Evolutionary conservation across 1,140 invertebrate species (phyloP), one percentile per base, ranked within the genome.

Genomic region (Fopius arisanus): DNA sequence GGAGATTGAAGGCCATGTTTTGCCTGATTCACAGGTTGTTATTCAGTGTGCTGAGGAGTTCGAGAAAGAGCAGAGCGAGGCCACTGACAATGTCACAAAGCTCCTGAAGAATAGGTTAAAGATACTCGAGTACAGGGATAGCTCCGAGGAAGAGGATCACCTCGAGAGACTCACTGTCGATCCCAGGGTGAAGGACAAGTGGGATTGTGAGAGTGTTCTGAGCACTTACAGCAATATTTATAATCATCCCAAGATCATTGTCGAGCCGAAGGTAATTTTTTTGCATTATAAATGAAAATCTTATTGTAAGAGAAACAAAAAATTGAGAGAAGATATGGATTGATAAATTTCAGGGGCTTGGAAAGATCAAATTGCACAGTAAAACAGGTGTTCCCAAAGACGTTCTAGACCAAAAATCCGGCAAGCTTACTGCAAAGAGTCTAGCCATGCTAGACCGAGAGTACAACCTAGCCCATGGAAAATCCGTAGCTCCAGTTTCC

Each of bases 151-250:
- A 62, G 90, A 90, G 67, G 89, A 92, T 0, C 91, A 93, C 70
- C 78, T 92, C 16, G 89, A 91, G 31, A 88, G 89, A 12, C 79
- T 93, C 69, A 89, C 91, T 75, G 89, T 93, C 6, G 87, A 91
- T 43, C 87, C 91, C 16, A 78, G 81, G 41, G 89, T 91, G 76
- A 90, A 90, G 28, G 90, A 92, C 26, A 93, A 93, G 85, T 98
- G 95, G 95, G 97, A 99, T 88, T 98, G 97, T 86, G 94, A 98
- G 88, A 96, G 94, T 72, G 95, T 98, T 81, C 84, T 97, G 6
- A 95, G 93, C 21, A 96, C 95, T 2, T 96, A 97, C 84, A 97
- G 95, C 7, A 97, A 94, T 81, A 89, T 95, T 54, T 96, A 96
- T 81, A 97, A 98, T 87, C 95, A 95, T 89, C 96, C 96, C 0